Percentiles rank a stretch among this genome's conserved stretches.
These are phyloP conservation scores for Atta colombica DNA, from an alignment of 1,140 invertebrate genomes.

Conservation along the genomic window DNA sequence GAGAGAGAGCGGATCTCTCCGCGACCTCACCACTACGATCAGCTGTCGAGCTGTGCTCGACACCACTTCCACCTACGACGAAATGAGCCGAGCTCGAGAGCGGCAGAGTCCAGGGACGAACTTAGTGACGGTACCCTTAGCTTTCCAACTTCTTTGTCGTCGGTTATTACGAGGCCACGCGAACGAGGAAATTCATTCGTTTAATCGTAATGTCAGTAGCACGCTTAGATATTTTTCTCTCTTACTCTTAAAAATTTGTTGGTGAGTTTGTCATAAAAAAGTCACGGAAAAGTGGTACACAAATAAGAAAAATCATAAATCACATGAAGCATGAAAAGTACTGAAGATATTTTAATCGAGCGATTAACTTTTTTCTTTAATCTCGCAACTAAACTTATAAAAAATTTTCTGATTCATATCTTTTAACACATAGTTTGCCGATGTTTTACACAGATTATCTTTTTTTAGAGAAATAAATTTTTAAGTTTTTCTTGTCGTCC, in stretches of 20 bases:
- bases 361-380: background rate
- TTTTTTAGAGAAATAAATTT: background rate
- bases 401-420: background rate
- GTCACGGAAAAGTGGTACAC: background rate
- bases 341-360: background rate
- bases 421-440: background rate
- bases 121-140: background rate
- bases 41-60: constrained; percentile 74
- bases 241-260: background rate
- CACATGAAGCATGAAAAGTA: background rate
- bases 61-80: constrained; percentile 64
- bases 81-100: constrained; percentile 69
- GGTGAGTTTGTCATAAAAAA: no score
- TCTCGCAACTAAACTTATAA: background rate
- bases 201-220: background rate
- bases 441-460: background rate
- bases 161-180: background rate
- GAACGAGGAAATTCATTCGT: constrained; percentile 20
- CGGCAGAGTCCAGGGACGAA: constrained; percentile 60
- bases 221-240: background rate
- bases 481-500: background rate
- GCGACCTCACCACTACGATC: constrained; percentile 68
- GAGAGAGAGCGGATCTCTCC: constrained; percentile 53
- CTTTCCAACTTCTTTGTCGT: constrained; percentile 13
- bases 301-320: background rate